Base-by-base conservation (phyloP, 1,140 invertebrate species). In the Medauroidea extradentata region DNA sequence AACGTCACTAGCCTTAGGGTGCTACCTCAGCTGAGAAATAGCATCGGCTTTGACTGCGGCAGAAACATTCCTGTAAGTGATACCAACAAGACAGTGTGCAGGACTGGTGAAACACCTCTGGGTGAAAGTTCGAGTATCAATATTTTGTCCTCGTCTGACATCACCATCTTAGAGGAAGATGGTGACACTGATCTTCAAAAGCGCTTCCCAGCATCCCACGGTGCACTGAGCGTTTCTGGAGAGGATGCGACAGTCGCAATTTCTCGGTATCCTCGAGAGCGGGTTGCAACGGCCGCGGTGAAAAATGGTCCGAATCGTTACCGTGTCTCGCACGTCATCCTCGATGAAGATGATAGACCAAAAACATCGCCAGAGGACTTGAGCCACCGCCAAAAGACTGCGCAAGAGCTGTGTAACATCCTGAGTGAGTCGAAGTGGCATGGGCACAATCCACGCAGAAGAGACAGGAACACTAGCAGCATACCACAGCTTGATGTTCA, bases 101-200 rank as follows among this genome's bases (percentile, higher is more conserved):
- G 50, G 16, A 16, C 50, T 34, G 16, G 38, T 34, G 16, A 14
- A 16, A 7, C 38, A 25, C 3, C 25, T 16, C 23, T 34, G 16
- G 13, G 50, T 18, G 50, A 52, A 52, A 13, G 38, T 29, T 25
- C 50, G 14, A 34, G 29, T 11, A 34, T 34, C 9, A 34, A 24
- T 39, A 44, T 56, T 24, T 21, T 54, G n/a, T 57, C 59, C 14
- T 41, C 59, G 18, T 57, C 59, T 9, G 56, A 56, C 24, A 60
- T 60, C n/a, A 49, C 59, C 14, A 60, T 57, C 14, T 25, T 57
- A 23, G 59, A 57, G 34, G 24, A 58, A 27, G 53, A 60, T n/a
- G 39, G 11, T 44, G 55, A 57, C 24, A 13, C 52, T 21, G 14
- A n/a, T 19, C 27, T 25, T 9, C 18, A 38, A 39, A 59, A 53